Conservation (phyloP, 2,888 invertebrate genomes). For the Drosophila picticornis region DNA sequence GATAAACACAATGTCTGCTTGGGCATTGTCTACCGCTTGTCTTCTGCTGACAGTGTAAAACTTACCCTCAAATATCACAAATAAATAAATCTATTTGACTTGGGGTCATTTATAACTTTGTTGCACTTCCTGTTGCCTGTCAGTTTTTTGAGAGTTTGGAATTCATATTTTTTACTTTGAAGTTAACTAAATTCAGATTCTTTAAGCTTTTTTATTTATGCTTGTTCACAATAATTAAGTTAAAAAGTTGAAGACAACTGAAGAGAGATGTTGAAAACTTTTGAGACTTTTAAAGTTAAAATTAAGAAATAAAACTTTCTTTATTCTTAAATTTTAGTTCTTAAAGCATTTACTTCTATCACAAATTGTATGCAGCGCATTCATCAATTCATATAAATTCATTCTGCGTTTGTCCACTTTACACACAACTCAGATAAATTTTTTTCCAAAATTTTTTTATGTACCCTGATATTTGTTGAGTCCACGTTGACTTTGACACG, state of each 20-base stretch:
- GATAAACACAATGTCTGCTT: slow-evolving; percentile 30
- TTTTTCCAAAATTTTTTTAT: slow-evolving; percentile 27
- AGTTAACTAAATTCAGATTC: background rate
- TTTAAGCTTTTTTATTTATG: background rate
- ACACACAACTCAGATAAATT: slow-evolving; percentile 25
- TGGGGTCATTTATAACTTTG: background rate
- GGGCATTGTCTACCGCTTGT: slow-evolving; percentile 17
- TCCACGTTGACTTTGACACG: slow-evolving; percentile 57
- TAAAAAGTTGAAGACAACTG: background rate
- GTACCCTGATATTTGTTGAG: slow-evolving; percentile 45
- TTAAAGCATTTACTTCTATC: background rate
- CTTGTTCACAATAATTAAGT: background rate
- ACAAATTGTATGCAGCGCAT: slow-evolving; percentile 32
- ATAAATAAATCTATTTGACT: background rate
- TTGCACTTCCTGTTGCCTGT: background rate
- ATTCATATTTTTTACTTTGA: background rate
- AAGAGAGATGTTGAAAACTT: no score
- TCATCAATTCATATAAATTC: slow-evolving; percentile 2
- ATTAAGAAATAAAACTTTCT: background rate
- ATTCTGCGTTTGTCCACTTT: slow-evolving; percentile 6
- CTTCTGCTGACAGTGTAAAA: background rate
- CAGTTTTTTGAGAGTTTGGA: background rate
- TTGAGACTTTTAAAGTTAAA: background rate
- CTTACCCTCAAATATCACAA: background rate
- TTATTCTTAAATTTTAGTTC: background rate